Evolutionary conservation across 2,797 vertebrate genomes (phyloP), one percentile per base, ranked within the genome.

Genomic region (Benthosema pterotum): DNA sequence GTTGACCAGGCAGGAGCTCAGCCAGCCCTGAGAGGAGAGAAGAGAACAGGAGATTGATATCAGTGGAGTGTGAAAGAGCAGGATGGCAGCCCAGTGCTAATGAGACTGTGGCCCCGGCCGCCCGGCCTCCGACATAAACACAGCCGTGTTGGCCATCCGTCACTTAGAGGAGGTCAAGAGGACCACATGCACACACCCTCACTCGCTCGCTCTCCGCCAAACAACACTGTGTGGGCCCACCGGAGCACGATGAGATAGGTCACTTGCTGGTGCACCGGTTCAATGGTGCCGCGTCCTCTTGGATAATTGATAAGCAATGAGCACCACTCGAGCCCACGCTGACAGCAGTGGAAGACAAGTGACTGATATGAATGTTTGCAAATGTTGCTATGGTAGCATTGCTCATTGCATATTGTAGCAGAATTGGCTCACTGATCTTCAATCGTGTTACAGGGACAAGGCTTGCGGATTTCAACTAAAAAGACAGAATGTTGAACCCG

Each of bases 261-360:
- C 84, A 83, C 59, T 38, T 64, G 71, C 71, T 71, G 68, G 76
- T 85, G 74, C 67, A n/a, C 78, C 16, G 54, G 72, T 67, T 70
- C 71, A 83, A 75, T 3, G 53, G 68, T 58, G 72, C 74, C 18
- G 57, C 69, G 71, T 73, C 79, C 69, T 82, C 73, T n/a, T 78
- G 80, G 71, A 76, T 90, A 88, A 90, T 80, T 88, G 86, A 91
- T 89, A 87, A 83, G 86, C 79, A 89, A 90, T 47, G 75, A 71
- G 74, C 72, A 68, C 71, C 71, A 74, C 75, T 78, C 67, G 22
- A 61, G 79, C 73, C 25, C 55, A 46, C 65, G 64, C 15, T 6
- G 71, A 54, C 42, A 65, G 73, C 72, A 82, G 67, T 67, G 62
- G 57, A 64, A 69, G 81, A 78, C 67, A 75, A 80, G 55, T 7